phyloP scores from a whole-genome alignment of 2,797 vertebrate species.

The Brotula barbata region DNA sequence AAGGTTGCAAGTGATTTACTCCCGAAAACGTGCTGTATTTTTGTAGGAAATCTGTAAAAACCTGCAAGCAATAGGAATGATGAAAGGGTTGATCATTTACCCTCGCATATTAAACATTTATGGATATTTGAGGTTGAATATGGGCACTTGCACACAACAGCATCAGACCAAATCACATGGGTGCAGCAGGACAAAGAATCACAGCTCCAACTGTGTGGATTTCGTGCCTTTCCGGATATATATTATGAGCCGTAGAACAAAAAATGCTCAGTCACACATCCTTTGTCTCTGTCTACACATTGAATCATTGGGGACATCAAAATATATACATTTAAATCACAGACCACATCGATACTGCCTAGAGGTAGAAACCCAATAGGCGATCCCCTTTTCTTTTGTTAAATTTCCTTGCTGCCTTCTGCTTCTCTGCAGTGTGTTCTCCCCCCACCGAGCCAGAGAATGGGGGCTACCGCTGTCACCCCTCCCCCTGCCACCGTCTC shows the following conservation, averaged over 20 bases:
- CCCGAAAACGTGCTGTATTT: no score
- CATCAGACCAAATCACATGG: no score
- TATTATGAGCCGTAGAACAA: no score
- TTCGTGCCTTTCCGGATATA: background rate
- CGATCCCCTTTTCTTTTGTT: background rate
- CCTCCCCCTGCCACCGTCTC: conserved; percentile 88
- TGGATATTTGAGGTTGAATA: no score
- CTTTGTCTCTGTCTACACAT: background rate
- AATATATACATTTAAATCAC: conserved; percentile 16
- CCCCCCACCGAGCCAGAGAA: conserved; percentile 93
- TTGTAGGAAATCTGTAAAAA: no score
- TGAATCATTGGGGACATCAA: conserved; percentile 16
- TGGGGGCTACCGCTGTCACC: conserved; percentile 94
- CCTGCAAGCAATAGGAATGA: no score
- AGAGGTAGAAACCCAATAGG: no score
- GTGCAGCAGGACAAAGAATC: no score
- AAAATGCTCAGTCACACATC: background rate
- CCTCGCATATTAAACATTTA: no score
- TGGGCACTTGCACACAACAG: no score
- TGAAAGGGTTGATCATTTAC: no score
- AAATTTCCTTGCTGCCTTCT: background rate
- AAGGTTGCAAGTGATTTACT: no score
- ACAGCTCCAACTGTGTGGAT: background rate
- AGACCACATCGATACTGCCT: conserved; percentile 17
- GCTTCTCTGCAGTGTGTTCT: conserved; percentile 82